Base-by-base conservation (phyloP, 2,113 vertebrate species). In the Microcebus lehilahytsara region DNA sequence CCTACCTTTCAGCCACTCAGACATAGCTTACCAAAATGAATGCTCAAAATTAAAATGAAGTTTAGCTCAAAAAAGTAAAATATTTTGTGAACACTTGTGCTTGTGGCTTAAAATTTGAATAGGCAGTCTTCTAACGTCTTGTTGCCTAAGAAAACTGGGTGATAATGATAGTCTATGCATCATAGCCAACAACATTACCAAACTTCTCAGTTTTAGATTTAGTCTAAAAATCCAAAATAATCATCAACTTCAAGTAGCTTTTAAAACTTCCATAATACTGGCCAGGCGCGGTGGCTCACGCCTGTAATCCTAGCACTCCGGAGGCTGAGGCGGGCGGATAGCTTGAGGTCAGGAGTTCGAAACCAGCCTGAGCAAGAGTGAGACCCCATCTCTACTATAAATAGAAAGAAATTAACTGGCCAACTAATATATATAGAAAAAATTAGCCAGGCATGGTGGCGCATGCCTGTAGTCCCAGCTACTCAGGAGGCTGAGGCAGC, bases 151-250 rank as follows among this genome's bases (percentile, higher is more conserved):
- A 83, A 90, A 91, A 91, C 0, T 72, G 7, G 2, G 20, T 66
- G 81, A 40, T 40, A 79, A 96, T 37, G 62, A 79, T 30, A 46
- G 51, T 67, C 46, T 96, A 75, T 92, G 66, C 25, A 89, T 53
- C 85, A 93, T 8, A 95, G 80, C 27, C 9, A n/a, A 95, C 69
- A 69, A 69, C 40, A 75, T 5, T 74, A 75, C 51, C 40, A 93
- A 89, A 79, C 64, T 83, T 91, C 49, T 78, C 23, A 34, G 37
- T 89, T 92, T 93, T 30, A 66, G 19, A 74, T 37, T 93, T 72
- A 92, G 56, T 85, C 37, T 95, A 89, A 69, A 96, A 95, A 79
- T 69, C 19, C 75, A 85, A 93, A 96, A 85, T 34, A 51, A 66
- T 83, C 46, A 85, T 53, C n/a, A 60, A 53, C n/a, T 69, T 94